These are phyloP conservation scores for Carettochelys insculpta DNA, from an alignment of 2,113 vertebrate species.

Conservation along the genomic window DNA sequence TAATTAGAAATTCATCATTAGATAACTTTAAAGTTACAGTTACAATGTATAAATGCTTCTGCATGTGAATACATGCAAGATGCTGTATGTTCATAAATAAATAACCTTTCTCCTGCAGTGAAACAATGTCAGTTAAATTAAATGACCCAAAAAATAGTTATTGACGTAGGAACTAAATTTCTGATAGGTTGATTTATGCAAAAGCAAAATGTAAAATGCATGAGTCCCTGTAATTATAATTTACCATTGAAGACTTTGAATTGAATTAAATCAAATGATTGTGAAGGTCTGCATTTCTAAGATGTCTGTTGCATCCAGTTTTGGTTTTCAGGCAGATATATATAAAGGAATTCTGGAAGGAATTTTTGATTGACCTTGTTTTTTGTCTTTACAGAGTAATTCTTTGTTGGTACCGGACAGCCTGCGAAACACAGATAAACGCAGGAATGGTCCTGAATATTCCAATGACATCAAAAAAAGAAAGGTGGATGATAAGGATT, in stretches of 20 bases:
- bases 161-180: constrained; percentile 43
- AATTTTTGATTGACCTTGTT: constrained; percentile 52
- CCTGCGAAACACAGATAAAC: constrained; percentile 84
- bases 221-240: constrained; percentile 16
- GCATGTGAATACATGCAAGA: neutral
- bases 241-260: constrained; percentile 37
- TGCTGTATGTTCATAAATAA: constrained; percentile 4
- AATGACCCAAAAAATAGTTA: constrained; percentile 23
- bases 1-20: neutral
- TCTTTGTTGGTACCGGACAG: constrained; percentile 83
- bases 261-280: constrained; percentile 33
- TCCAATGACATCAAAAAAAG: constrained; percentile 86
- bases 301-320: neutral
- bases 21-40: neutral
- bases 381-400: constrained; percentile 83
- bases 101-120: neutral
- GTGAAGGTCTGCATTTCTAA: constrained; percentile 31
- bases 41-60: neutral
- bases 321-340: constrained; percentile 38
- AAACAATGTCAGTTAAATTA: constrained; percentile 24
- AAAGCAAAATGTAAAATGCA: constrained; percentile 17
- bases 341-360: constrained; percentile 17
- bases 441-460: constrained; percentile 86
- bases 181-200: constrained; percentile 9
- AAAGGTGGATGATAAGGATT: constrained; percentile 89